These are phyloP conservation scores for Drosophila pruinosa DNA, from an alignment of 1,140 invertebrate genomes.

Conservation along the genomic window DNA sequence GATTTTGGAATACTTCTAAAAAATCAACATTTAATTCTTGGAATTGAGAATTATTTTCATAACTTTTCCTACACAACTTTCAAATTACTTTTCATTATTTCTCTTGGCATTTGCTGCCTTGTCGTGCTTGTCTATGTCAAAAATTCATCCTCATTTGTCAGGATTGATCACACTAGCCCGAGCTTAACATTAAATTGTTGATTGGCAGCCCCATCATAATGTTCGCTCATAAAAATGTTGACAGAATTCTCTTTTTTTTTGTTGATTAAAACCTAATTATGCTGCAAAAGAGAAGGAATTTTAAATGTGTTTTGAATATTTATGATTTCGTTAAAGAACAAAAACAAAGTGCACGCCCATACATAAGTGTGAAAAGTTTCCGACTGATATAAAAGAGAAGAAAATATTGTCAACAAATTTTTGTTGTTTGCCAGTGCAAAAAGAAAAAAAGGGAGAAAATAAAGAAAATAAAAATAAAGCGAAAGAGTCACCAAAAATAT, in stretches of 20 bases:
- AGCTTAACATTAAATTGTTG: conserved; percentile 38
- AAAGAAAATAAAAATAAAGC: conserved; percentile 48
- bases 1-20: background rate
- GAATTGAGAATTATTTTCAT: background rate
- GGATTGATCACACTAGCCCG: conserved; percentile 54
- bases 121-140: conserved; percentile 7
- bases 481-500: conserved; percentile 73
- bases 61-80: background rate
- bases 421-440: conserved; percentile 55
- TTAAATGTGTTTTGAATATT: conserved; percentile 81
- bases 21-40: background rate
- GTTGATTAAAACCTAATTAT: conserved; percentile 77
- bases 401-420: conserved; percentile 77
- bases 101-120: background rate
- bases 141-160: conserved; percentile 60
- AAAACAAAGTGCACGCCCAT: conserved; percentile 26
- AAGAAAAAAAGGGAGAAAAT: conserved; percentile 1
- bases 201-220: conserved; percentile 47
- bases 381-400: conserved; percentile 27
- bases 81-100: conserved; percentile 29
- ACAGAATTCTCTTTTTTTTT: conserved; percentile 18
- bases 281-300: conserved; percentile 59
- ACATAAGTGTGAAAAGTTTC: conserved; percentile 60
- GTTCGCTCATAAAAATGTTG: conserved; percentile 4
- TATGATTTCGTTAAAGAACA: conserved; percentile 64